phyloP scores from a whole-genome alignment of 2,113 vertebrate genomes.

The Rhizomys pruinosus region DNA sequence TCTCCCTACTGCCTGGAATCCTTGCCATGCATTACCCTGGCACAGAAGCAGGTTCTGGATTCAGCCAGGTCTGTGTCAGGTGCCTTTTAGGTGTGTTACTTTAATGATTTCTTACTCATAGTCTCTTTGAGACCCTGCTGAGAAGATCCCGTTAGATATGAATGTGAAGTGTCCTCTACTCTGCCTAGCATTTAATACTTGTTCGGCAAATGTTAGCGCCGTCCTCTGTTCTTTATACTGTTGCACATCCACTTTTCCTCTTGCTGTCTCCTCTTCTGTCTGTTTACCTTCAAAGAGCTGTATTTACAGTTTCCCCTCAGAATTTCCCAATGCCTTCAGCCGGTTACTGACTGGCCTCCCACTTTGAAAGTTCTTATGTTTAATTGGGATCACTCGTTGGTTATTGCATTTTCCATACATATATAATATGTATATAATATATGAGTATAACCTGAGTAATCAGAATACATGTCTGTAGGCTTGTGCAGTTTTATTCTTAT shows the following conservation, averaged over 20 bases:
- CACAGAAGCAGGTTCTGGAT: background rate
- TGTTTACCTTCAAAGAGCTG: background rate
- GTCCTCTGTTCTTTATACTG: background rate
- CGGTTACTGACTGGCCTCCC: background rate
- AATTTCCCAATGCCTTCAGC: background rate
- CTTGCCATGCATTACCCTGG: background rate
- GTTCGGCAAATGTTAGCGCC: background rate
- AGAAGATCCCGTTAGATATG: background rate
- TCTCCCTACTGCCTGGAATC: background rate
- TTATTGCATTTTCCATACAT: background rate
- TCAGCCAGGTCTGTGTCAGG: background rate
- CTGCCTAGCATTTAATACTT: background rate
- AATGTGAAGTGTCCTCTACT: background rate
- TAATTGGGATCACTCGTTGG: constrained; percentile 18
- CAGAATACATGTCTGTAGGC: background rate
- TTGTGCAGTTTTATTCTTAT: constrained; percentile 17
- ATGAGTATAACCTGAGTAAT: background rate
- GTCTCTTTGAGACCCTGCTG: background rate
- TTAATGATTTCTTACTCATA: background rate
- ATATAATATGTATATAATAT: no score
- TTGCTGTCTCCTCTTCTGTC: background rate
- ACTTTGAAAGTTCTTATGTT: constrained; percentile 27
- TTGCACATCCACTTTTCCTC: background rate
- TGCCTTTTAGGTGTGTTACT: background rate
- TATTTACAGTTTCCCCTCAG: background rate